Evolutionary conservation across 2,797 vertebrate genomes (phyloP).

Genomic region (Platyrinchus mystaceus): DNA sequence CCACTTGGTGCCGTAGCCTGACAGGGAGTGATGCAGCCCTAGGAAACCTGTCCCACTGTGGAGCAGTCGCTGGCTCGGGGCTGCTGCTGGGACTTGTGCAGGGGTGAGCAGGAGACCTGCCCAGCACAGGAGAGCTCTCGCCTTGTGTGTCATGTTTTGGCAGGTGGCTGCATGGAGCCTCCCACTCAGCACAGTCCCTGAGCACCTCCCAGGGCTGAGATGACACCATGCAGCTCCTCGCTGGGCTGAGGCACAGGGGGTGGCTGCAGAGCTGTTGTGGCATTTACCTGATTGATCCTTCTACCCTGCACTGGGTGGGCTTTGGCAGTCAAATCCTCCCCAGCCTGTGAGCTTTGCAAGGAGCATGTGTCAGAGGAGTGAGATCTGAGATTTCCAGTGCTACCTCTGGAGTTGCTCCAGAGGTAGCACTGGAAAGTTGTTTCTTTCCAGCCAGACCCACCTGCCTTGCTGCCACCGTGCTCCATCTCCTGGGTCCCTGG

Average conservation of each 20-base stretch:
- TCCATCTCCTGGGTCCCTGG: not conserved
- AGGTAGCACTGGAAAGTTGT: not conserved
- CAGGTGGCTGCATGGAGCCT: fast-evolving
- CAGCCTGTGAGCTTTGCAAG: fast-evolving
- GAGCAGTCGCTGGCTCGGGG: fast-evolving
- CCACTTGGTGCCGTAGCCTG: not conserved
- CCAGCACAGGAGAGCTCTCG: not conserved
- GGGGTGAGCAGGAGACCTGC: not conserved
- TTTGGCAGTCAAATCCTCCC: not conserved
- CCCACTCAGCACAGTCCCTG: not conserved
- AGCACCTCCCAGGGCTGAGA: not conserved
- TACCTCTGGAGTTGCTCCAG: not conserved
- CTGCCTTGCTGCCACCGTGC: not conserved
- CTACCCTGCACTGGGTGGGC: fast-evolving
- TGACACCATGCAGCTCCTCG: not conserved
- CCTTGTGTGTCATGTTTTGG: not conserved
- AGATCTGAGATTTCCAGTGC: not conserved
- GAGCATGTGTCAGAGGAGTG: fast-evolving
- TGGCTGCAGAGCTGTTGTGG: not conserved
- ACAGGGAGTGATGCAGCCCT: not conserved
- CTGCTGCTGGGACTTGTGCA: not conserved
- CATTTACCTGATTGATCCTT: not conserved
- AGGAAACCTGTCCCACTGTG: not conserved
- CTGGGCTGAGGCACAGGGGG: fast-evolving
- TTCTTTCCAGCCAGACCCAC: fast-evolving